These are phyloP conservation scores for Promerops cafer DNA, from an alignment of 2,113 vertebrate genomes.

Conservation along the genomic window DNA sequence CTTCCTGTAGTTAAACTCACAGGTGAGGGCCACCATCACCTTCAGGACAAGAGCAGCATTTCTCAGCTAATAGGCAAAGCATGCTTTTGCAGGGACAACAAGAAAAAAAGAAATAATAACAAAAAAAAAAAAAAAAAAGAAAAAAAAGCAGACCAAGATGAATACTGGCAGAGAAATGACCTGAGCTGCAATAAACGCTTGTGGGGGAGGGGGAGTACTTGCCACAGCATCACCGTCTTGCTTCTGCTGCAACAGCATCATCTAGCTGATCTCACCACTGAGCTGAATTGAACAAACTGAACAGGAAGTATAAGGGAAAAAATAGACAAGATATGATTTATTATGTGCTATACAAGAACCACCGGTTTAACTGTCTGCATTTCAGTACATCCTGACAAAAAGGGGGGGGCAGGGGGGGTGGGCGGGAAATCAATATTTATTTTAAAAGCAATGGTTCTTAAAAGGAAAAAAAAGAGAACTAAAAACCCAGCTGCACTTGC, in stretches of 20 bases:
- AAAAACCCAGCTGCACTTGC: neutral
- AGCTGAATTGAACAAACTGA: constrained; percentile 27
- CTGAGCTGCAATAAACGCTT: neutral
- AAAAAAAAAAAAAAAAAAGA: neutral
- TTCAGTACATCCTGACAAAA: constrained; percentile 20
- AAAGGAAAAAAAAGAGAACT: neutral
- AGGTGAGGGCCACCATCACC: neutral
- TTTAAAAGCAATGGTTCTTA: neutral
- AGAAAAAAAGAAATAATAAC: neutral
- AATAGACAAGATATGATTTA: constrained; percentile 51
- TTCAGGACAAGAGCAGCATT: neutral
- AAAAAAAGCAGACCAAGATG: neutral
- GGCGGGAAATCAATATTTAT: neutral
- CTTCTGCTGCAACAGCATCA: constrained; percentile 48
- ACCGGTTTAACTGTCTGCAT: constrained; percentile 51
- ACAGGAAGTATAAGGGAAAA: constrained; percentile 44
- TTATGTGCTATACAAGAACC: constrained; percentile 12
- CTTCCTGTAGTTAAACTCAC: neutral
- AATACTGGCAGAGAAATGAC: neutral
- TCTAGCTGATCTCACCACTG: constrained; percentile 41
- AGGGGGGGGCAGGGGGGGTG: no score
- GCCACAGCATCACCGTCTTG: neutral
- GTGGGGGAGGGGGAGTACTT: neutral
- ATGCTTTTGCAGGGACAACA: neutral
- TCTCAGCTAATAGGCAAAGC: neutral